Conservation (phyloP, 2,888 invertebrate genomes). For the Quadriops clusia region DNA sequence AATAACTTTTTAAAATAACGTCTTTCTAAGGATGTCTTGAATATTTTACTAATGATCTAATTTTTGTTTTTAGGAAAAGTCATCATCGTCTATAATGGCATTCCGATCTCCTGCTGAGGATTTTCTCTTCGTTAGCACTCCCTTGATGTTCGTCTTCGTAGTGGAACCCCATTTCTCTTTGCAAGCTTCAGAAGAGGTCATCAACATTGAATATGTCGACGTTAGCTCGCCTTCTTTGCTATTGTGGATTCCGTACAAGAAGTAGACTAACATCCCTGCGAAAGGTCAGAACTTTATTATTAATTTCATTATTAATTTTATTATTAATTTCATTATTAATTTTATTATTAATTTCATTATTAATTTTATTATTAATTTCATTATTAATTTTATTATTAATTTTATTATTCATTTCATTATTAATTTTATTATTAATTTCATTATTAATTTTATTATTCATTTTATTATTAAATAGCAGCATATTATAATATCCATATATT, state of each 20-base stretch:
- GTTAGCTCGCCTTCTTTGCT: slow-evolving; percentile 62
- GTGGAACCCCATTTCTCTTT: slow-evolving; percentile 52
- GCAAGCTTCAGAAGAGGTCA: slow-evolving; percentile 51
- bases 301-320: no score
- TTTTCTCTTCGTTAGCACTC: slow-evolving; percentile 29
- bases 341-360: no score
- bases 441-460: no score
- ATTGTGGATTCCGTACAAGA: slow-evolving; percentile 75
- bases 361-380: no score
- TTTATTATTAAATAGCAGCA: no score
- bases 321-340: no score
- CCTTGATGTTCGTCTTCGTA: slow-evolving; percentile 31
- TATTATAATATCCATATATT: no score
- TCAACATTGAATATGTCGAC: slow-evolving; percentile 50
- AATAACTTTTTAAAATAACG: no score
- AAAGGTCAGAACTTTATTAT: slow-evolving; percentile 15
- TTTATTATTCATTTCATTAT: no score
- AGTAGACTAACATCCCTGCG: slow-evolving; percentile 69
- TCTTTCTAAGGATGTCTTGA: no score
- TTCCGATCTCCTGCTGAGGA: slow-evolving; percentile 32
- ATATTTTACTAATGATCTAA: no score
- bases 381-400: slow-evolving; percentile 7
- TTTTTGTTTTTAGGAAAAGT: slow-evolving; percentile 17
- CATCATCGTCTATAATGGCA: slow-evolving; percentile 33
- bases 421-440: no score